These are phyloP conservation scores for Pseudococcus jackbeardsleyi DNA, from an alignment of 2,888 invertebrate species.

Conservation along the genomic window DNA sequence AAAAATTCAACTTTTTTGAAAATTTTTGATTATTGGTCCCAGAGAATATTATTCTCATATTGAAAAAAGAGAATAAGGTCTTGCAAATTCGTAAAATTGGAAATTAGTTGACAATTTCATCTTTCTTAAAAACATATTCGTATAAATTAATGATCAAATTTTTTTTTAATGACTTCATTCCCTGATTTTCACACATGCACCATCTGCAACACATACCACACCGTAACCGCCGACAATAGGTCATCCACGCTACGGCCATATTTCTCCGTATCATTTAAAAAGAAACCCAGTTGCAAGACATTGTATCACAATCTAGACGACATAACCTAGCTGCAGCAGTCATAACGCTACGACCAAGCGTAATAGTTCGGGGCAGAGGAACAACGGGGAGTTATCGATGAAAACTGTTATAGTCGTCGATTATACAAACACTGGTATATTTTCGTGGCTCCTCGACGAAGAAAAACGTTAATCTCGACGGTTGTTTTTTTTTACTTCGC, in stretches of 20 bases:
- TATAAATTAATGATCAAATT: too few relatives aligned
- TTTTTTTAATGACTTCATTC: too few relatives aligned
- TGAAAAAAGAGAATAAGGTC: too few relatives aligned
- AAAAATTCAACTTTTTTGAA: too few relatives aligned
- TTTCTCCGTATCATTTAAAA: background rate
- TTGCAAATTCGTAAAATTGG: too few relatives aligned
- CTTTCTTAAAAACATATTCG: too few relatives aligned
- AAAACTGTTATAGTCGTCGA: conserved; percentile 33
- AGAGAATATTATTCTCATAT: too few relatives aligned
- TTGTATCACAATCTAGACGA: background rate
- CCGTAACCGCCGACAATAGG: background rate
- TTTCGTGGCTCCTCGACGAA: conserved; percentile 35
- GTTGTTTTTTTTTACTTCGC: background rate
- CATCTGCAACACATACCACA: too few relatives aligned
- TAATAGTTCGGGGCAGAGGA: background rate
- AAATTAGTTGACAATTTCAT: too few relatives aligned
- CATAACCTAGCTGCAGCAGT: background rate
- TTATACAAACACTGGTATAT: conserved; percentile 38
- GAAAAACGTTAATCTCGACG: conserved; percentile 38
- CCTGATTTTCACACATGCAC: too few relatives aligned
- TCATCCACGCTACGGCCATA: background rate
- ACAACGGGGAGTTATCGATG: background rate
- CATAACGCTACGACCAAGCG: background rate
- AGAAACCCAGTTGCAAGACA: background rate
- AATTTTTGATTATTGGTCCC: too few relatives aligned